Conservation (phyloP, 2,113 vertebrate genomes). For the Callionymus lyra region DNA sequence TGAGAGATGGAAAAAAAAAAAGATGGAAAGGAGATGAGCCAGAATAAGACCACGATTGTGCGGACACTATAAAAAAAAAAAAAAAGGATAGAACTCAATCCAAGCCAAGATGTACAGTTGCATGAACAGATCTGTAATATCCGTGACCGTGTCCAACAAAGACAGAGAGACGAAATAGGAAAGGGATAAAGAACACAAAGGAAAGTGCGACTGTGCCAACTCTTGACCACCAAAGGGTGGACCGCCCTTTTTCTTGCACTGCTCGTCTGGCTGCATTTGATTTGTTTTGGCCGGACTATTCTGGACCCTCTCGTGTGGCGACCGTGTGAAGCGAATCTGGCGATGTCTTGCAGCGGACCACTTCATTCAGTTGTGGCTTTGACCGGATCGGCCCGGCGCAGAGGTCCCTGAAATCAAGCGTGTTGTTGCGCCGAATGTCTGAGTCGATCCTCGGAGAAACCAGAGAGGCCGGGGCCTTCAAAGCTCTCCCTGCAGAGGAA, state of each 20-base stretch:
- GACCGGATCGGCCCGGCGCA: conserved; percentile 14
- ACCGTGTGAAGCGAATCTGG: conserved; percentile 35
- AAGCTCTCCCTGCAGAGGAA: conserved; percentile 35
- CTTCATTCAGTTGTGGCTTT: conserved; percentile 51
- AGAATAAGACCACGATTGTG: conserved; percentile 27
- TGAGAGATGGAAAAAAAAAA: conserved; percentile 14
- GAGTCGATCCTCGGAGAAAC: conserved; percentile 23
- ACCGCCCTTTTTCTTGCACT: conserved; percentile 27
- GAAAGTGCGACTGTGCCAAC: conserved; percentile 15
- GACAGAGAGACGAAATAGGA: conserved; percentile 27
- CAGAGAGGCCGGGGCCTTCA: conserved; percentile 15
- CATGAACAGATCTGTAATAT: conserved; percentile 27
- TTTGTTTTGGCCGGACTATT: conserved; percentile 42
- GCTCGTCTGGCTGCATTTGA: conserved; percentile 28
- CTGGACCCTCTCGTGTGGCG: conserved; percentile 38
- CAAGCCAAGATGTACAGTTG: conserved; percentile 18
- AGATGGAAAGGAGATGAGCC: conserved; percentile 19
- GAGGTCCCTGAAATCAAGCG: conserved; percentile 25
- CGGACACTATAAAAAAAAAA: conserved; percentile 34
- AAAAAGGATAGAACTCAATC: conserved; percentile 27
- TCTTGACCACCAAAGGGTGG: conserved; percentile 45
- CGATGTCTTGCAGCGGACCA: conserved; percentile 33
- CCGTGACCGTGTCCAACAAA: conserved; percentile 17
- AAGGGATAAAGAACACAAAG: conserved; percentile 9
- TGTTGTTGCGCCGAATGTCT: conserved; percentile 27